Conservation (phyloP, 1,140 invertebrate genomes). For the Hyles vespertilio region DNA sequence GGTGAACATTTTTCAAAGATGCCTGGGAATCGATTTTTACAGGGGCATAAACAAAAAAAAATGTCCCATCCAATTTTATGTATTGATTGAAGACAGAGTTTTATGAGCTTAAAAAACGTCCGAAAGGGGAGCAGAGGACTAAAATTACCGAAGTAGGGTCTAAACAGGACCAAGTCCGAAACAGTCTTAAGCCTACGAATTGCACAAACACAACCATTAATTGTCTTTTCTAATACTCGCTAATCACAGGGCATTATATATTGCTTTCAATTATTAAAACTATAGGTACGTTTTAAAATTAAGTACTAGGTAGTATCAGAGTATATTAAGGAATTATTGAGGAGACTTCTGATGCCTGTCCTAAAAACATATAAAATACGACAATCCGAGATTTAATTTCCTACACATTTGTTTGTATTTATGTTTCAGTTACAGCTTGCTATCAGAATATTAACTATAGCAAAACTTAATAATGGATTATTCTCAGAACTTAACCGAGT, state of each 20-base stretch:
- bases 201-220: conserved; percentile 72
- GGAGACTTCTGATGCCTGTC: background rate
- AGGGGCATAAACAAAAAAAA: too few relatives aligned
- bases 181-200: conserved; percentile 64
- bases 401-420: too few relatives aligned
- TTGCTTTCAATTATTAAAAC: conserved; percentile 46
- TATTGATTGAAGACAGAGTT: too few relatives aligned
- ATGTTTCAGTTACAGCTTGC: too few relatives aligned
- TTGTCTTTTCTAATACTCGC: conserved; percentile 71
- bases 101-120: too few relatives aligned
- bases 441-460: too few relatives aligned
- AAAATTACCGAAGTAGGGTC: conserved; percentile 3
- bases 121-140: too few relatives aligned
- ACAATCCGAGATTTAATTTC: too few relatives aligned
- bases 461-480: too few relatives aligned
- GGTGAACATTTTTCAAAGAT: too few relatives aligned
- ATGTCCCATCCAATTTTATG: too few relatives aligned
- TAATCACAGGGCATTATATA: conserved; percentile 66
- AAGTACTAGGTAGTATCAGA: conserved; percentile 17
- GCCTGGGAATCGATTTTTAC: too few relatives aligned
- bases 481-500: background rate
- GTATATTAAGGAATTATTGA: background rate
- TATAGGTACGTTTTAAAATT: conserved; percentile 17
- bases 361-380: background rate
- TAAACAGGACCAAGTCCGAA: conserved; percentile 45